Evolutionary conservation across 2,113 vertebrate species (phyloP).

Genomic region (Burhinus oedicnemus): DNA sequence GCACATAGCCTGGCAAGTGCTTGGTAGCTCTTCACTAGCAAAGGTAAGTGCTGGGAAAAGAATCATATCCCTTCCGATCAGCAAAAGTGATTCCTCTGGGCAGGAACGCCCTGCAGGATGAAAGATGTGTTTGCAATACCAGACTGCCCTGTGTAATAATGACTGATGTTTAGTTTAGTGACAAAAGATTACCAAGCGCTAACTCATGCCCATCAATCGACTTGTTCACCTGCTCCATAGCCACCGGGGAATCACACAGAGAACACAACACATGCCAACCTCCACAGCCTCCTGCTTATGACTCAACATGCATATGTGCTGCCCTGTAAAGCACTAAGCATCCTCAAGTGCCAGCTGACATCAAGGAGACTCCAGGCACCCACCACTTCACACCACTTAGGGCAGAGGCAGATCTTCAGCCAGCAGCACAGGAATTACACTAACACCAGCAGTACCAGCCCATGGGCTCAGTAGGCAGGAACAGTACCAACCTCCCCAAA

Average conservation of each 20-base stretch:
- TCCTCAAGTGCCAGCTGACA: background rate
- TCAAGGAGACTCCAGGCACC: background rate
- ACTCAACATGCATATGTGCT: rapidly evolving
- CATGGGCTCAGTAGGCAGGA: background rate
- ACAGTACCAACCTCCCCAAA: background rate
- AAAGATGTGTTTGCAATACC: background rate
- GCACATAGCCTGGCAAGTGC: background rate
- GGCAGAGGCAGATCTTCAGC: background rate
- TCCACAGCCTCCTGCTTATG: background rate
- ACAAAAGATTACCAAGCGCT: background rate
- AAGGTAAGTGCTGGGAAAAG: background rate
- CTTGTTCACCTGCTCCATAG: background rate
- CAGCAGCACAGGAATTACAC: background rate
- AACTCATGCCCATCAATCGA: background rate
- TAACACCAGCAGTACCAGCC: background rate
- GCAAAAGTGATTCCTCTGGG: background rate
- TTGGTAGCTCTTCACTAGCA: background rate
- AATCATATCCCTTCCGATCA: background rate
- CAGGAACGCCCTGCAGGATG: background rate
- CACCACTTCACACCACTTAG: background rate
- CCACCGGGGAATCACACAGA: background rate
- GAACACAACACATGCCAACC: background rate
- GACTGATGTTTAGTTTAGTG: background rate
- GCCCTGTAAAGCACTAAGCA: background rate
- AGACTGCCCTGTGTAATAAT: background rate